Percentiles rank a stretch among this genome's conserved stretches.
Conservation (phyloP, 2,113 vertebrate species). For the Plotosus lineatus region DNA sequence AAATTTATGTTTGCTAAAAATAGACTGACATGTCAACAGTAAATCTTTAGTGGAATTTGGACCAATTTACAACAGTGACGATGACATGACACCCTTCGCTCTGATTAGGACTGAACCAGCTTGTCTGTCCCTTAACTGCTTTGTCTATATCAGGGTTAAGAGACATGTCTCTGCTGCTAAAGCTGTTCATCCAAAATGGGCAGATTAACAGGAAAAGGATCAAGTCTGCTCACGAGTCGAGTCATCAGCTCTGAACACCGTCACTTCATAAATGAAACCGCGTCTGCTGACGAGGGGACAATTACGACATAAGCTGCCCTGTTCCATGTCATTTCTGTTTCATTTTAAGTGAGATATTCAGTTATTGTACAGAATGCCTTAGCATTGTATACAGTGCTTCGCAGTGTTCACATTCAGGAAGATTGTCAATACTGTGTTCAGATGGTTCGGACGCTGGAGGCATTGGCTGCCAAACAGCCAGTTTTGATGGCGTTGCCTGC, state of each 20-base stretch:
- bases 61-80: not conserved
- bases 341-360: too few species aligned
- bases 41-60: not conserved
- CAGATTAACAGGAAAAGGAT: not conserved
- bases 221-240: not conserved
- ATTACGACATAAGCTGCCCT: not conserved
- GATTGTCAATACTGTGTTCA: too few species aligned
- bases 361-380: too few species aligned
- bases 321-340: not conserved
- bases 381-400: too few species aligned
- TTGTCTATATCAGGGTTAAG: not conserved
- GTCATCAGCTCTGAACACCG: not conserved
- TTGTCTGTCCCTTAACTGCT: not conserved
- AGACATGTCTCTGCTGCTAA: not conserved
- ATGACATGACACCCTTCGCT: not conserved
- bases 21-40: slow-evolving; percentile 17
- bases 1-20: slow-evolving; percentile 7
- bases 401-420: too few species aligned
- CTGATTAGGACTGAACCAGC: not conserved
- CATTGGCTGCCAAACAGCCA: too few species aligned
- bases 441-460: too few species aligned
- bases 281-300: not conserved
- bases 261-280: not conserved
- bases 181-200: not conserved
- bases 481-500: too few species aligned